A percentile compares a stretch with the other conserved stretches of the same genome.
These are phyloP conservation scores for Chrysochloris asiatica DNA, from an alignment of 2,113 vertebrate species.

Conservation along the genomic window DNA sequence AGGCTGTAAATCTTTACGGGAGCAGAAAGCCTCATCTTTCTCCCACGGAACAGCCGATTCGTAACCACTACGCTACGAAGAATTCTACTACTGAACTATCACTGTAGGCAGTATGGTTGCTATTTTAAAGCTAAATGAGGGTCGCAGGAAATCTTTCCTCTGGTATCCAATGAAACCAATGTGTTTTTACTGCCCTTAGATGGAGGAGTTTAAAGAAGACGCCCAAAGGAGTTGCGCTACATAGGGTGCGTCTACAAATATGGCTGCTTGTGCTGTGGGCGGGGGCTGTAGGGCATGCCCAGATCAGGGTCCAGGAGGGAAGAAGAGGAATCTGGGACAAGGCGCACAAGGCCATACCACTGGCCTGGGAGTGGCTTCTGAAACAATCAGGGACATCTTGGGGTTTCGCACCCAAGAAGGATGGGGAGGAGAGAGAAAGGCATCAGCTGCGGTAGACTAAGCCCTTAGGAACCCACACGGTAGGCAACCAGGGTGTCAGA, in stretches of 20 bases:
- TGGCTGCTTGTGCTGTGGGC: neutral
- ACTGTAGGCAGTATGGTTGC: no score
- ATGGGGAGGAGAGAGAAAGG: neutral
- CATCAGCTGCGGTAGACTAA: neutral
- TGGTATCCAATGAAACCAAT: neutral
- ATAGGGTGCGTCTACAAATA: neutral
- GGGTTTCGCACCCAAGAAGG: neutral
- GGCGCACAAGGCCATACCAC: neutral
- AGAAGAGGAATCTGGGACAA: no score
- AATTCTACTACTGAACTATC: no score
- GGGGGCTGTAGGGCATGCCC: neutral
- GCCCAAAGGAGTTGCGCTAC: no score
- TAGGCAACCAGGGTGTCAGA: no score
- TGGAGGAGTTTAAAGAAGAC: neutral
- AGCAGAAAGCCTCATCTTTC: no score
- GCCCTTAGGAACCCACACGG: neutral
- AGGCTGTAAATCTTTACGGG: no score
- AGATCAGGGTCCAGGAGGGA: no score
- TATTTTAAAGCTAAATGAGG: no score
- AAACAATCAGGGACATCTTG: neutral
- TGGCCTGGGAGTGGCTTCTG: neutral
- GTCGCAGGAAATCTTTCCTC: neutral
- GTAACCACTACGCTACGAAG: no score
- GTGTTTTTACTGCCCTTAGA: neutral
- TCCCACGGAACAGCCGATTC: no score